These are phyloP conservation scores for Oriolus oriolus DNA, from an alignment of 2,113 vertebrate species.

Conservation along the genomic window DNA sequence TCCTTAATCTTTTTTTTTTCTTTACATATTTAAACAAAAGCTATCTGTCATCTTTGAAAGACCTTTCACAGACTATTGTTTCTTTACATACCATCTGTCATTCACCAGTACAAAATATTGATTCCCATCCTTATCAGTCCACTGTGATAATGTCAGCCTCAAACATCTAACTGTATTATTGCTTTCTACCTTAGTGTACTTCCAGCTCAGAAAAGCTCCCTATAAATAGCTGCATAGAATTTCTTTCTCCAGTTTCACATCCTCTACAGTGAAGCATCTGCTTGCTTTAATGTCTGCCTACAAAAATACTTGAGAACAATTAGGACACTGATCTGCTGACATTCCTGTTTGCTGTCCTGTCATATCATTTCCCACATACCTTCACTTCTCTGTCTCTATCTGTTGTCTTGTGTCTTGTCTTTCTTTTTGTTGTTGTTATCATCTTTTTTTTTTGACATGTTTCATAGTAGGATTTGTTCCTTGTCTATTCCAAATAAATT, in stretches of 20 bases:
- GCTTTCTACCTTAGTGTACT: neutral
- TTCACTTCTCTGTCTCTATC: neutral
- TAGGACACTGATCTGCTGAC: neutral
- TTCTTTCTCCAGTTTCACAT: neutral
- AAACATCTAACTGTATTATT: neutral
- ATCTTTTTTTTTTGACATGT: neutral
- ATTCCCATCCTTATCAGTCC: neutral
- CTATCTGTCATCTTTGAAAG: neutral
- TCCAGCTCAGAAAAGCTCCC: neutral
- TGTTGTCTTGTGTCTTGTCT: neutral
- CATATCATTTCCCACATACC: neutral
- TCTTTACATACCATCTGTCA: conserved; percentile 7
- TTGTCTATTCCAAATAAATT: neutral
- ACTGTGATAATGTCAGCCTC: neutral
- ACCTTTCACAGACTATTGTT: neutral
- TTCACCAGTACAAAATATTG: neutral
- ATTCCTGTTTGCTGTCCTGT: neutral
- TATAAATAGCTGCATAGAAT: neutral
- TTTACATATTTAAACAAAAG: neutral
- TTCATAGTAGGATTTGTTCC: neutral
- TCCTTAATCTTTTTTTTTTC: neutral
- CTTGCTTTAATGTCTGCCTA: neutral
- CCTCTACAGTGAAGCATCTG: neutral
- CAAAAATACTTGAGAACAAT: neutral
- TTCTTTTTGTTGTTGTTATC: neutral